Base-by-base conservation (phyloP, 1,140 invertebrate species). In the Lineus longissimus region DNA sequence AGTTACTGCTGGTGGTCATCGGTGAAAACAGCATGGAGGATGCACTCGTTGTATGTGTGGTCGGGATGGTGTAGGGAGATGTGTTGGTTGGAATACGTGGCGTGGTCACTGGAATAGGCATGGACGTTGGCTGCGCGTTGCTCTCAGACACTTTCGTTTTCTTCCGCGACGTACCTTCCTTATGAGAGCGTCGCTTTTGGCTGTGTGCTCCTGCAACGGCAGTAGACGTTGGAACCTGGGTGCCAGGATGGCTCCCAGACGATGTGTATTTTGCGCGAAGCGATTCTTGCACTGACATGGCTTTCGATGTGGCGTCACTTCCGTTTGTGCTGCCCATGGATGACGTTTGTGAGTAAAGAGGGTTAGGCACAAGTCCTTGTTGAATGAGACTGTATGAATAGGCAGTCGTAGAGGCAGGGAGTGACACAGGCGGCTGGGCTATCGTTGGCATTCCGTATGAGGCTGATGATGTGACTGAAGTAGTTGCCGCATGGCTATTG, bases 31-130 rank as follows among this genome's bases (percentile, higher is more conserved):
- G 33, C 33, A 36, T 36, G 6, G 33, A 36, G 33, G 33, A 7
- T 15, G 33, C 33, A 36, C 33, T 36, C 33, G 33, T 36, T n/a
- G 47, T 51, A 27, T 27, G 25, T n/a, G n/a, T 51, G 47, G 47
- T 51, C 25, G 47, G 47, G 25, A 36, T 36, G 66, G 86, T 73
- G 88, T 88, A 70, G 84, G 86, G 76, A n/a, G 75, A 84, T 30
- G 86, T 82, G 80, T 91, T 91, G 30, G 73, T 73, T 27, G 76
- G 61, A 55, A 78, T 74, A 51, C 74, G 73, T 27, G 75, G 74
- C 9, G 87, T 86, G 17, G 86, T 87, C 27, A 89, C 81, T 25
- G 87, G 87, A 59, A 89, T 77, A 23, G 86, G 83, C 55, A 76
- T 62, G 56, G 65, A 60, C 36, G 67, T 66, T 23, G 70, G 58